Evolutionary conservation across 2,113 vertebrate genomes (phyloP).

Genomic region (Ancistrus triradiatus): DNA sequence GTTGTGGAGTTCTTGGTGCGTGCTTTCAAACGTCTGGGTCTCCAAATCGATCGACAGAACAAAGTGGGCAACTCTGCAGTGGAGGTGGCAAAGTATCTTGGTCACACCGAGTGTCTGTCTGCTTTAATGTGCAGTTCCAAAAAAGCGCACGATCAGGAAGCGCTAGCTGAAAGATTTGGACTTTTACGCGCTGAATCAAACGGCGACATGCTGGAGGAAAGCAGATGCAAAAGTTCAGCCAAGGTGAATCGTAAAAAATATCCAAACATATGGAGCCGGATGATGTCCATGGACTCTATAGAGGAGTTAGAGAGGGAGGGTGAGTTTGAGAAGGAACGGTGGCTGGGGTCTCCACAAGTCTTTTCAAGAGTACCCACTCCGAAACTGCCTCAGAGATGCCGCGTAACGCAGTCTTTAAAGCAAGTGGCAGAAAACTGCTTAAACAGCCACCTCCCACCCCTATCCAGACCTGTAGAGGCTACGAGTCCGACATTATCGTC

Average conservation of each 20-base stretch:
- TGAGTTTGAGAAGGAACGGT: conserved; percentile 15
- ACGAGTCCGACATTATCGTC: conserved; percentile 27
- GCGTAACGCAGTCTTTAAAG: conserved; percentile 6
- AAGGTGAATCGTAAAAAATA: conserved; percentile 15
- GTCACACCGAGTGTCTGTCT: conserved; percentile 60
- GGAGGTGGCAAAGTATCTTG: conserved; percentile 63
- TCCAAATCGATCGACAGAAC: conserved; percentile 66
- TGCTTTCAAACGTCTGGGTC: conserved; percentile 68
- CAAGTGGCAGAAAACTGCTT: not conserved
- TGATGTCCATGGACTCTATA: conserved; percentile 64
- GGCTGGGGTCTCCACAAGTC: not conserved
- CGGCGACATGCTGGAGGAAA: not conserved
- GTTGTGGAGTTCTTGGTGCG: conserved; percentile 66
- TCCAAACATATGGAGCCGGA: conserved; percentile 20
- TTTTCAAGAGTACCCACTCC: conserved; percentile 43
- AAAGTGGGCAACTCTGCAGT: conserved; percentile 65
- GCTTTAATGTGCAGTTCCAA: conserved; percentile 50
- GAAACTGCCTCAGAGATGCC: conserved; percentile 30
- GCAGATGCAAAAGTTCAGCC: not conserved
- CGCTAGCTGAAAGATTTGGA: conserved; percentile 1
- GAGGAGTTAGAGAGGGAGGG: conserved; percentile 60
- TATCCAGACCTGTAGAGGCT: conserved; percentile 28
- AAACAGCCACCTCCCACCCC: conserved; percentile 40
- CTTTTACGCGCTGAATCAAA: not conserved
- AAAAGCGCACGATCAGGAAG: conserved; percentile 21